phyloP scores from a whole-genome alignment of 2,888 invertebrate species.

The Clusia tigrina region DNA sequence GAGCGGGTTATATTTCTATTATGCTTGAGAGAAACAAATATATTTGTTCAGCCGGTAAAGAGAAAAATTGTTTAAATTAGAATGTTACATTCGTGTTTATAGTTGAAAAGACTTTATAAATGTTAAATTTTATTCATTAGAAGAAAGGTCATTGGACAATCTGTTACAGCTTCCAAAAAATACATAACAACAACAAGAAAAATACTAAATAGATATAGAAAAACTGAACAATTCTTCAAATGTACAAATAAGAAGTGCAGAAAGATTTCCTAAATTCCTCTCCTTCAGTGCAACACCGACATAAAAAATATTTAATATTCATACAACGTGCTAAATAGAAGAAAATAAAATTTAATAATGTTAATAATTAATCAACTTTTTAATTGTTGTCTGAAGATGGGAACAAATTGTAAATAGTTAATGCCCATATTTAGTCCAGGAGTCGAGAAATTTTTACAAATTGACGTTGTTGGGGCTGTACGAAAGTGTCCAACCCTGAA shows the following conservation, averaged over 20 bases:
- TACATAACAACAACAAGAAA: conserved; percentile 35
- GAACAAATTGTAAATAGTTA: too few relatives aligned
- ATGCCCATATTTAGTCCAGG: too few relatives aligned
- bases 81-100: background rate
- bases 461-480: too few relatives aligned
- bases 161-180: too few relatives aligned
- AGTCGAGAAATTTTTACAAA: too few relatives aligned
- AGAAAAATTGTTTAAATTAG: background rate
- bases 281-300: background rate
- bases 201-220: conserved; percentile 34
- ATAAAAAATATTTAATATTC: background rate
- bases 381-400: too few relatives aligned
- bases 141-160: too few relatives aligned
- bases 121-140: background rate
- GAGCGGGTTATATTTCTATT: too few relatives aligned
- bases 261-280: background rate
- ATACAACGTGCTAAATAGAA: background rate
- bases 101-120: background rate
- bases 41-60: too few relatives aligned
- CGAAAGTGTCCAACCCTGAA: too few relatives aligned
- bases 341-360: background rate
- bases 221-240: conserved; percentile 40
- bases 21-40: too few relatives aligned
- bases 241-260: conserved; percentile 33
- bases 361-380: background rate